These are phyloP conservation scores for Pipistrellus kuhlii DNA, from an alignment of 2,797 vertebrate species.

Conservation along the genomic window DNA sequence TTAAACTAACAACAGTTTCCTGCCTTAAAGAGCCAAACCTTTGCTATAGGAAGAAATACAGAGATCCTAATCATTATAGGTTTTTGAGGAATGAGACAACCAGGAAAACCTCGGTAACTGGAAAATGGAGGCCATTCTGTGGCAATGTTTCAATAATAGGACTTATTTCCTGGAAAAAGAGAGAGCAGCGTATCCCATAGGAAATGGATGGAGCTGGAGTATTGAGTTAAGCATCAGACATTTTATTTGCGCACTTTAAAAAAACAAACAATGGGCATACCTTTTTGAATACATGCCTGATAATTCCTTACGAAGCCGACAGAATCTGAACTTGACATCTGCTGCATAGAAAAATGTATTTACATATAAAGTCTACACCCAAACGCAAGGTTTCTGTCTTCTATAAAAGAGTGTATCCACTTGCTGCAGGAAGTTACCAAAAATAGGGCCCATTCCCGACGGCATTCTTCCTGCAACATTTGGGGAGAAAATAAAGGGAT, in stretches of 20 bases:
- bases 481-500: constrained; percentile 74
- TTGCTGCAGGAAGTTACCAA: constrained; percentile 65
- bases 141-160: background rate
- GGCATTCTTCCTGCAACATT: constrained; percentile 68
- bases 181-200: background rate
- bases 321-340: constrained; percentile 46
- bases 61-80: constrained; percentile 30
- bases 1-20: constrained; percentile 74
- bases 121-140: background rate
- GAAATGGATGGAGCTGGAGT: background rate
- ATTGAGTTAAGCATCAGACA: constrained; percentile 22
- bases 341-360: constrained; percentile 60
- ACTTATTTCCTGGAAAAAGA: constrained; percentile 21
- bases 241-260: background rate
- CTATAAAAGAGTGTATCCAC: constrained; percentile 59
- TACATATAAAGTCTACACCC: constrained; percentile 9
- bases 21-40: constrained; percentile 73
- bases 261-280: background rate
- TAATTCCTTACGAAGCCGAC: constrained; percentile 38
- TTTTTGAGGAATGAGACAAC: constrained; percentile 52
- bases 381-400: constrained; percentile 52
- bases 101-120: constrained; percentile 41
- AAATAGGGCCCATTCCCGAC: constrained; percentile 62
- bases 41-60: constrained; percentile 59
- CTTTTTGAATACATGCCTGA: constrained; percentile 9